phyloP scores from a whole-genome alignment of 2,113 vertebrate species.

The Pachypanchax playfairii region DNA sequence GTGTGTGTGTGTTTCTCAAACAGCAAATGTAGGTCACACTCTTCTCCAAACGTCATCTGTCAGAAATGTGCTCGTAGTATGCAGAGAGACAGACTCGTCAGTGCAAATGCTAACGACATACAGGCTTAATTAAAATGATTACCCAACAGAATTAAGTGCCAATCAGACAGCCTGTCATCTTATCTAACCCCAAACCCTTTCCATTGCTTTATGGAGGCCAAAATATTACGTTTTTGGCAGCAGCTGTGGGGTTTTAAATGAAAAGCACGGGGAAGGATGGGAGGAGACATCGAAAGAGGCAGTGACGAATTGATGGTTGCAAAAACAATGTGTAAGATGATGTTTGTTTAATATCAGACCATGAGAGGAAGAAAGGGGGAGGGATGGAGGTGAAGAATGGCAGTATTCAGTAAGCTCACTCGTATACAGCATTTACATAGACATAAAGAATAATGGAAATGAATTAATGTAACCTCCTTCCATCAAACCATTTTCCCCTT shows the following conservation, averaged over 20 bases:
- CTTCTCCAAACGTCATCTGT: constrained; percentile 49
- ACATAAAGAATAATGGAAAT: constrained; percentile 58
- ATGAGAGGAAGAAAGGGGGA: not conserved
- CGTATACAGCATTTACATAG: constrained; percentile 50
- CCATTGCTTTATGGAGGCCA: constrained; percentile 11
- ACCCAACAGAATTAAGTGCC: constrained; percentile 64
- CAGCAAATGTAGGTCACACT: constrained; percentile 55
- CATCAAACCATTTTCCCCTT: constrained; percentile 41
- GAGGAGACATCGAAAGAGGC: constrained; percentile 38
- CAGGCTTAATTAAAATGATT: constrained; percentile 71
- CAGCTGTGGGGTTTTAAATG: constrained; percentile 33
- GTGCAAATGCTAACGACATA: constrained; percentile 42
- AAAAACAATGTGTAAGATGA: constrained; percentile 22
- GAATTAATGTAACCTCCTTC: constrained; percentile 47
- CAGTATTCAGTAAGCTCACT: not conserved
- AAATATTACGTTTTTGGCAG: constrained; percentile 34
- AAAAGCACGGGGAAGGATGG: constrained; percentile 22
- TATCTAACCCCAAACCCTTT: constrained; percentile 16
- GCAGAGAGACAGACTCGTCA: constrained; percentile 38
- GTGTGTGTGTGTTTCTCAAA: constrained; percentile 18
- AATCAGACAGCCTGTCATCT: constrained; percentile 50
- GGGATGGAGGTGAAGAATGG: not conserved
- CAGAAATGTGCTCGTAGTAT: constrained; percentile 46
- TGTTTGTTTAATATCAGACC: constrained; percentile 33
- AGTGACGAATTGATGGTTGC: constrained; percentile 23